Base-by-base conservation (phyloP, 2,888 invertebrate genomes). In the Tachina lurida region DNA sequence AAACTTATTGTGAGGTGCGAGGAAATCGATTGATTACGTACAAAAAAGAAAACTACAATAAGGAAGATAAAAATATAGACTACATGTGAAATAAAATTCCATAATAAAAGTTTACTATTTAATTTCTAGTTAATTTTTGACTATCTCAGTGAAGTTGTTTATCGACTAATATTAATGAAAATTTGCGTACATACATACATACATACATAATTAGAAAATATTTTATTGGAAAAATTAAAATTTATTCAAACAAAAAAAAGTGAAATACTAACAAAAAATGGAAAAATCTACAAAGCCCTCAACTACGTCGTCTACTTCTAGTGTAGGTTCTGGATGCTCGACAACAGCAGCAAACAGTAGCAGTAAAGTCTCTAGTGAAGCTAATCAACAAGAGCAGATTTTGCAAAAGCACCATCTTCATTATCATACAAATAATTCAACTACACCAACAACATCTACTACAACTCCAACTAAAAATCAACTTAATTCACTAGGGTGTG, bases 1-100 rank as follows among this genome's bases (percentile, higher is more conserved):
- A 76, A 58, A 65, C 67, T 77, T 63, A 75, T 70, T 79, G 75
- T 52, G 84, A 88, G 88, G 88, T 88, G 88, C 87, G 88, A 87
- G 88, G 88, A 88, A 88, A 88, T 88, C 88, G 88, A 88, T 88
- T 87, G 88, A 88, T 88, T 88, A 87, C 87, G 86, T 88, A 87
- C 78, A 65, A 79, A 71, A 78, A 84, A 78, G 41, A 60, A 58
- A 77, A 58, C 22, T 15, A 82, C 81, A 41, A 41, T 54, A 41
- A 75, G 74, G 19, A 77, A 65, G 19, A 62, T 56, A 68, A 22
- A 83, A 54, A 70, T 60, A 49, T 52, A 58, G 74, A 49, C 65
- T 19, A 63, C 22, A 74, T 17, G 45, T 49, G 22, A 58, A 60
- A 47, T 22, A 76, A 63, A 80, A 49, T 7, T 43, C 10, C 3